Base-by-base conservation (phyloP, 1,140 invertebrate genomes). In the Penaeus chinensis region DNA sequence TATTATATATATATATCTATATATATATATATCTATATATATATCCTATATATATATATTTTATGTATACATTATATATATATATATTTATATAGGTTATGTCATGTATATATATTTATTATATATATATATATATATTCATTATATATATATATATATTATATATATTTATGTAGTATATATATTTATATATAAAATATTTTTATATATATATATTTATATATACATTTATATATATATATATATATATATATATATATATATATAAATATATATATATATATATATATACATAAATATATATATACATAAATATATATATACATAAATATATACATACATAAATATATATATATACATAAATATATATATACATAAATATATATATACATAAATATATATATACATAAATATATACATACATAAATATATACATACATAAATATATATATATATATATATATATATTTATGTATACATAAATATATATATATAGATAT, bases 221-320 rank as follows among this genome's bases (percentile, higher is more conserved):
- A 32, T 32, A 32, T 32, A 32, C n/a, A 32, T 32, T 1, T 32
- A 32, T 32, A 32, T 32, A 32, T 32, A 32, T 32, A 32, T 32
- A 32, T 32, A 32, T 32, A 32, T 32, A 69, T 69, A 69, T 69
- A 69, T 32, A 32, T 32, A 32, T 1, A 69, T 69, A 69, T 13
- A 69, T 69, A 69, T 69, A 69, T 69, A 69, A 2, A 13, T 5
- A 69, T 69, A 27, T 27, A 69, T 69, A 69, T 8, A 69, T 19
- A 69, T 69, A 69, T 0, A 69, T 69, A 69, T 0, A 69, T 69
- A 69, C 2, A 69, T 69, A 69, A 8, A 69, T 27, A 69, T 19
- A 69, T 69, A 69, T 69, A 69, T 69, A 69, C 7, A 69, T 69
- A 69, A 4, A 69, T 69, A 69, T 69, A 69, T 27, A 69, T 69